These are phyloP conservation scores for Acipenser ruthenus DNA, from an alignment of 2,797 vertebrate species.

Conservation along the genomic window DNA sequence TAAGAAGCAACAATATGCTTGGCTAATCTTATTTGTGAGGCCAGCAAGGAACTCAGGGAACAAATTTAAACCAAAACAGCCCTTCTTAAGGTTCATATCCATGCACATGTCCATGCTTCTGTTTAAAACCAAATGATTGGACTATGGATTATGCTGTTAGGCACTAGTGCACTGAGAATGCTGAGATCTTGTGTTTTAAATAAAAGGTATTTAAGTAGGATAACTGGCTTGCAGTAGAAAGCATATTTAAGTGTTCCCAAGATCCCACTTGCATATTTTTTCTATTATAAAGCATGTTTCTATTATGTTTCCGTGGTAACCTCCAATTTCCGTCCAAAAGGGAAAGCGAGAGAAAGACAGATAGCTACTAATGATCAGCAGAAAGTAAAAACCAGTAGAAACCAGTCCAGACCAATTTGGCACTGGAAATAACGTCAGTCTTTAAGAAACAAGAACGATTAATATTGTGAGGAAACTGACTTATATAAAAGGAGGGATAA, in stretches of 20 bases:
- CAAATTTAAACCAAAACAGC: slow-evolving; percentile 9
- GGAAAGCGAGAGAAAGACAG: slow-evolving; percentile 22
- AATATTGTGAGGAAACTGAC: too few relatives aligned
- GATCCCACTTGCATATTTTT: slow-evolving; percentile 36
- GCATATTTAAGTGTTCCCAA: slow-evolving; percentile 32
- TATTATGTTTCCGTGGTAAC: slow-evolving; percentile 59
- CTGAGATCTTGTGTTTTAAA: slow-evolving; percentile 40
- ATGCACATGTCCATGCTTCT: slow-evolving; percentile 26
- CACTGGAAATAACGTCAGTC: too few relatives aligned
- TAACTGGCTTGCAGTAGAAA: slow-evolving; percentile 31
- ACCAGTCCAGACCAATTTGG: too few relatives aligned
- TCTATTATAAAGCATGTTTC: slow-evolving; percentile 48
- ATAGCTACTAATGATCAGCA: neutral
- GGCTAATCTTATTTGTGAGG: too few relatives aligned
- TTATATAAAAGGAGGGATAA: too few relatives aligned
- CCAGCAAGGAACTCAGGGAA: neutral
- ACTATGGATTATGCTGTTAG: slow-evolving; percentile 43
- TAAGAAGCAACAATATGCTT: too few relatives aligned
- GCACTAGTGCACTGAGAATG: slow-evolving; percentile 31
- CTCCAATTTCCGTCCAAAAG: slow-evolving; percentile 35
- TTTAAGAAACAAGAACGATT: too few relatives aligned
- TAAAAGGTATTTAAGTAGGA: slow-evolving; percentile 39
- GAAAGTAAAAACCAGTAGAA: too few relatives aligned
- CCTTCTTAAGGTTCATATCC: slow-evolving; percentile 25
- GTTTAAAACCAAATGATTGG: slow-evolving; percentile 27